Evolutionary conservation across 2,888 invertebrate genomes (phyloP).

Genomic region (Drosophila leonis): DNA sequence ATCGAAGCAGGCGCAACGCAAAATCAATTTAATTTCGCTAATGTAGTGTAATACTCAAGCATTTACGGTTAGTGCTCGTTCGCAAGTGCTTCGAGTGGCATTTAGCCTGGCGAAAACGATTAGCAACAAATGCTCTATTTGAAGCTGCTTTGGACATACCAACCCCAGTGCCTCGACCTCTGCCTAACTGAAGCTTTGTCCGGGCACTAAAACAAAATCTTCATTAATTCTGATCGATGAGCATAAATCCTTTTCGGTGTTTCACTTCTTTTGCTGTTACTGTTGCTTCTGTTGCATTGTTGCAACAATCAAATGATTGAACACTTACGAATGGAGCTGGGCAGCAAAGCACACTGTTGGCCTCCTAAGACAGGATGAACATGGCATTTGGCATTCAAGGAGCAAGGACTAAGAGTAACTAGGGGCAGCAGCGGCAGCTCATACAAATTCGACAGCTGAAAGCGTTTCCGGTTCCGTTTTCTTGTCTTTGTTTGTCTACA

Average conservation of each 20-base stretch:
- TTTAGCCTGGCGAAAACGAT: slow-evolving; percentile 51
- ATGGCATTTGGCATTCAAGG: slow-evolving; percentile 31
- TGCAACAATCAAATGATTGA: slow-evolving; percentile 83
- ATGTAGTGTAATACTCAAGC: slow-evolving; percentile 81
- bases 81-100: slow-evolving; percentile 50
- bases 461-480: slow-evolving; percentile 83
- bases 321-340: slow-evolving; percentile 53
- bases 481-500: slow-evolving; percentile 81
- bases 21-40: slow-evolving; percentile 83
- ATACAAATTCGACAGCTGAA: slow-evolving; percentile 82
- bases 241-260: slow-evolving; percentile 84
- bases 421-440: slow-evolving; percentile 49
- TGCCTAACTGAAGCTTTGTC: slow-evolving; percentile 41
- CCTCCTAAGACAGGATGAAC: slow-evolving; percentile 63
- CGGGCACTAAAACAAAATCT: slow-evolving; percentile 77
- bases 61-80: slow-evolving; percentile 48
- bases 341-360: slow-evolving; percentile 42
- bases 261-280: slow-evolving; percentile 42
- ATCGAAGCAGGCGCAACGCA: slow-evolving; percentile 37
- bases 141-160: slow-evolving; percentile 49
- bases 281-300: slow-evolving; percentile 51
- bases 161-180: slow-evolving; percentile 3
- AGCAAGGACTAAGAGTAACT: background rate
- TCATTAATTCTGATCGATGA: slow-evolving; percentile 86
- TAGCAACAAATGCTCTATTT: slow-evolving; percentile 77